phyloP scores from a whole-genome alignment of 2,113 vertebrate genomes.

The Scomber japonicus region DNA sequence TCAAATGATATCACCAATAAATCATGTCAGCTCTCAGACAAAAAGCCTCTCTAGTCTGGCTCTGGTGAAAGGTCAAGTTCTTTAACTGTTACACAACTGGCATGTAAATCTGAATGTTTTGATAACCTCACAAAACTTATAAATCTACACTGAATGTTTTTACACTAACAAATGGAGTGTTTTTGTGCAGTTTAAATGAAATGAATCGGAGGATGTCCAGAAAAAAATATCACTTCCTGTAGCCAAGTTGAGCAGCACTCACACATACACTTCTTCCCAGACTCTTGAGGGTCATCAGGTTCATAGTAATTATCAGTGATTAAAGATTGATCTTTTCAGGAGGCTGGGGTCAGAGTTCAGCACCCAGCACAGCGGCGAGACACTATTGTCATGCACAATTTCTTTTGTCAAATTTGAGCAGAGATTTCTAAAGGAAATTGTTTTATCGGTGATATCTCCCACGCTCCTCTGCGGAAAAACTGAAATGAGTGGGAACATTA shows the following conservation, averaged over 20 bases:
- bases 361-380: conserved; percentile 50
- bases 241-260: background rate
- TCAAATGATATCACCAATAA: conserved; percentile 70
- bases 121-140: background rate
- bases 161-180: background rate
- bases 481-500: conserved; percentile 9
- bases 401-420: conserved; percentile 49
- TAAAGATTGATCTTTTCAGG: conserved; percentile 62
- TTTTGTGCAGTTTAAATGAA: background rate
- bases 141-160: background rate
- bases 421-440: conserved; percentile 37
- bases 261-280: conserved; percentile 14
- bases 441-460: conserved; percentile 39
- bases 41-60: background rate
- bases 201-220: background rate
- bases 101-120: background rate
- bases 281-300: conserved; percentile 41
- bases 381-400: conserved; percentile 66
- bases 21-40: conserved; percentile 71
- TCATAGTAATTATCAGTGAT: conserved; percentile 64
- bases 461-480: conserved; percentile 16
- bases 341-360: conserved; percentile 67
- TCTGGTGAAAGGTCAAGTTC: conserved; percentile 25
- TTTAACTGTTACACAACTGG: background rate
- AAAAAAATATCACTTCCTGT: background rate